Conservation (phyloP, 1,140 invertebrate genomes). For the Brachionus calyciflorus region DNA sequence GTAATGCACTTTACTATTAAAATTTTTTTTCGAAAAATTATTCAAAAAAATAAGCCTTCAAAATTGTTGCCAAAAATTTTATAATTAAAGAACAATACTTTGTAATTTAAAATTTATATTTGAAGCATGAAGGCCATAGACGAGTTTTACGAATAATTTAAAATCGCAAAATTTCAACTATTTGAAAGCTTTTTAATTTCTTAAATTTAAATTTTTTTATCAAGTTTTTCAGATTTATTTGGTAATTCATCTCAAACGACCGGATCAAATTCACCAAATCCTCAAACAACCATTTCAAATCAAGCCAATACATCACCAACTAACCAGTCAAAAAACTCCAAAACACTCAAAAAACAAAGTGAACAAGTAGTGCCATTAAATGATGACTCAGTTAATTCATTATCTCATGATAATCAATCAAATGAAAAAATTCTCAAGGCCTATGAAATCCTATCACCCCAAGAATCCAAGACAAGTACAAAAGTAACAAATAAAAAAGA, state of each 20-base stretch:
- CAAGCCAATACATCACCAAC: background rate
- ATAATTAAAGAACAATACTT: too few relatives aligned
- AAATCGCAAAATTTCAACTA: background rate
- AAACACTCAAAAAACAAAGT: background rate
- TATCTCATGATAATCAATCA: background rate
- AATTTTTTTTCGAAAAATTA: too few relatives aligned
- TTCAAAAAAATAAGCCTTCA: too few relatives aligned
- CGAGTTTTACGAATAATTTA: too few relatives aligned
- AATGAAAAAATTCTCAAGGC: slow-evolving; percentile 34
- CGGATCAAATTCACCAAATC: background rate
- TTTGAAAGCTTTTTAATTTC: background rate
- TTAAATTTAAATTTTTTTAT: background rate
- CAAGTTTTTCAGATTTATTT: slow-evolving; percentile 47
- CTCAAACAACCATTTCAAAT: too few relatives aligned
- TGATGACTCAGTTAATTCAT: background rate
- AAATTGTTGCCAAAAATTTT: too few relatives aligned
- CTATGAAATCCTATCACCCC: slow-evolving; percentile 6
- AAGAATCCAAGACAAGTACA: background rate
- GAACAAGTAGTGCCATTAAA: slow-evolving; percentile 24
- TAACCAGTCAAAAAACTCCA: background rate
- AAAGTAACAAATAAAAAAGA: background rate
- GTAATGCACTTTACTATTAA: too few relatives aligned
- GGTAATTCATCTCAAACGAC: background rate
- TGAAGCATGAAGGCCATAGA: too few relatives aligned
- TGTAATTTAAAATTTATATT: too few relatives aligned